Evolutionary conservation across 2,113 vertebrate species (phyloP).

Genomic region (Saimiri boliviensis): DNA sequence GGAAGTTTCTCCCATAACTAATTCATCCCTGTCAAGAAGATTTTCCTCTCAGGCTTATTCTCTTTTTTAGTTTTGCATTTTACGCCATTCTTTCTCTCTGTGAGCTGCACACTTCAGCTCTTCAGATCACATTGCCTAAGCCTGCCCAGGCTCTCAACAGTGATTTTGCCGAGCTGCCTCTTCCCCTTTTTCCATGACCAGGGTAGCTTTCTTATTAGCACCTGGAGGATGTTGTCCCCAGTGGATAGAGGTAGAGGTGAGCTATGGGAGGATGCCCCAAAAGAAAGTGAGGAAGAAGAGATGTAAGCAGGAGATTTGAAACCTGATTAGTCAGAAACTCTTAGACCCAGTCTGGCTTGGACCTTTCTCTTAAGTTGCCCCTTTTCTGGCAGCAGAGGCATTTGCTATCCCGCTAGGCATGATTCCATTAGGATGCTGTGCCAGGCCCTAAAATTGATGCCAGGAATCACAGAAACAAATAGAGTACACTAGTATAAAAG

Average conservation of each 20-base stretch:
- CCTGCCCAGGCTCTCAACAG: neutral
- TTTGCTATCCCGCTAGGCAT: neutral
- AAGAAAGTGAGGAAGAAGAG: neutral
- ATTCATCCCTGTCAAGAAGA: conserved; percentile 41
- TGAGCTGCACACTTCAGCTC: neutral
- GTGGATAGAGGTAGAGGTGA: neutral
- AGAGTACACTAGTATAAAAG: neutral
- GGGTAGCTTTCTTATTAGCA: neutral
- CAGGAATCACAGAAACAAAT: conserved; percentile 36
- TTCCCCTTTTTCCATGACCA: neutral
- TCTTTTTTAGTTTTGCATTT: conserved; percentile 30
- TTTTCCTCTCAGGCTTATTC: neutral
- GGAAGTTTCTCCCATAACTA: neutral
- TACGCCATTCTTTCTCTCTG: neutral
- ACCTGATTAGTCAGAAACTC: conserved; percentile 12
- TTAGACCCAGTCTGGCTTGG: neutral
- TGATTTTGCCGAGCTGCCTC: neutral
- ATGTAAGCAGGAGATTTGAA: neutral
- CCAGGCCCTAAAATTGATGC: neutral
- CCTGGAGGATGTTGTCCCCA: neutral
- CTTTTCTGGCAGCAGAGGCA: neutral
- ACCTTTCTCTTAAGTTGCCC: neutral
- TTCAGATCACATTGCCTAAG: neutral
- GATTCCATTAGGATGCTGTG: neutral
- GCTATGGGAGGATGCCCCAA: neutral